Evolutionary conservation across 2,797 vertebrate species (phyloP).

Genomic region (Galagoides demidoff): DNA sequence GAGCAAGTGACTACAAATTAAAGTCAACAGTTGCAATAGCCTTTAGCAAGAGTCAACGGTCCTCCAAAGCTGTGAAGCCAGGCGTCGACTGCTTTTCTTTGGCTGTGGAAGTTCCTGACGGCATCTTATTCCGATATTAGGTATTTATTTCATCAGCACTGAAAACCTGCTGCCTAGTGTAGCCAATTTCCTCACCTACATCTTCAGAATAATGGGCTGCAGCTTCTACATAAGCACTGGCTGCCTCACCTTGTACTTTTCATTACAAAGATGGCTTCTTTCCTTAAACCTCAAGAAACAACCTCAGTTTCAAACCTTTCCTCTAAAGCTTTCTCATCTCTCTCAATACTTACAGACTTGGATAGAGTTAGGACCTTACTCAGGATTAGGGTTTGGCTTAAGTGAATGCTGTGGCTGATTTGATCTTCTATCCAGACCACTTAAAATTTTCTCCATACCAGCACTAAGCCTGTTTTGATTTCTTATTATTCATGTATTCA

Average conservation of each 20-base stretch:
- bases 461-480: not conserved
- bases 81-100: not conserved
- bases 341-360: not conserved
- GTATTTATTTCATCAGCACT: too few species aligned
- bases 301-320: not conserved
- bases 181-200: not conserved
- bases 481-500: not conserved
- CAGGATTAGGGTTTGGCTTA: not conserved
- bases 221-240: not conserved
- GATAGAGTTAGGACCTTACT: not conserved
- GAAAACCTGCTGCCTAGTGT: not conserved
- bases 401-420: not conserved
- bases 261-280: not conserved
- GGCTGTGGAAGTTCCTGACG: not conserved
- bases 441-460: not conserved
- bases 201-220: not conserved
- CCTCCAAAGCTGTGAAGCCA: not conserved
- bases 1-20: not conserved
- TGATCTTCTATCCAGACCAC: not conserved
- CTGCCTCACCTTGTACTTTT: not conserved
- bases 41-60: not conserved
- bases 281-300: not conserved
- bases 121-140: not conserved
- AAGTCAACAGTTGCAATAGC: not conserved
- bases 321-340: not conserved